Evolutionary conservation across 2,888 invertebrate species (phyloP), one percentile per base, ranked within the genome.

Genomic region (Drosophila trichaetosa): DNA sequence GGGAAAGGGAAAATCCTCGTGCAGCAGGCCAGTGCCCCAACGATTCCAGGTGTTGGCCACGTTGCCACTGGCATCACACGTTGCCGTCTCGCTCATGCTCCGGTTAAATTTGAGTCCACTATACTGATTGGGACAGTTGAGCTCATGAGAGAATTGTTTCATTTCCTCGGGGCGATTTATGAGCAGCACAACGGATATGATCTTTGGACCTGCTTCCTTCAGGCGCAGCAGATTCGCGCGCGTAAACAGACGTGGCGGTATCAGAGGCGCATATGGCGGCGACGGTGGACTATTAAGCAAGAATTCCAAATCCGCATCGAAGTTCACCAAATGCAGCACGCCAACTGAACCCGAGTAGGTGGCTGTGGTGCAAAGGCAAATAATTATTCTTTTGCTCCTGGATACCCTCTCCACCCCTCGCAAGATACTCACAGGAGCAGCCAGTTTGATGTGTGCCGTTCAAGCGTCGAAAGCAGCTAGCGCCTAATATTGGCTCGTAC

Each of bases 391-490:
- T 10, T 21, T n/a, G 8, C 1, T 18, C 8, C 13, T 16, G 21
- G 8, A 36, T n/a, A 34, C 53, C 34, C 18, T 38, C 5, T 10
- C 4, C 31, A n/a, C 4, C 2, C n/a, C 10, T 31, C 34, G 1
- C 4, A 4, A 24, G 4, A 10, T 11, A 95, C 96, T 95, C 94
- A 98, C 98, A 98, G 60, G 97, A 96, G 93, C 99, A 99, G 72
- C 99, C 99, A 82, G 96, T 96, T 94, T 99, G 98, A 94, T 98
- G 97, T 16, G 99, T 99, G 68, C 96, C 98, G 94, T 99, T 99
- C 75, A 99, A 94, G 73, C 98, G 95, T 76, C 98, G 95, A 91
- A 98, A 98, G 94, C 99, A 99, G 60, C 96, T 95, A 53, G 95
- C 95, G 54, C 96, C 96, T 82, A 95, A 94, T 62, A 98, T 95